Base-by-base conservation (phyloP, 1,140 invertebrate genomes). In the Dolichoris vasculosae region DNA sequence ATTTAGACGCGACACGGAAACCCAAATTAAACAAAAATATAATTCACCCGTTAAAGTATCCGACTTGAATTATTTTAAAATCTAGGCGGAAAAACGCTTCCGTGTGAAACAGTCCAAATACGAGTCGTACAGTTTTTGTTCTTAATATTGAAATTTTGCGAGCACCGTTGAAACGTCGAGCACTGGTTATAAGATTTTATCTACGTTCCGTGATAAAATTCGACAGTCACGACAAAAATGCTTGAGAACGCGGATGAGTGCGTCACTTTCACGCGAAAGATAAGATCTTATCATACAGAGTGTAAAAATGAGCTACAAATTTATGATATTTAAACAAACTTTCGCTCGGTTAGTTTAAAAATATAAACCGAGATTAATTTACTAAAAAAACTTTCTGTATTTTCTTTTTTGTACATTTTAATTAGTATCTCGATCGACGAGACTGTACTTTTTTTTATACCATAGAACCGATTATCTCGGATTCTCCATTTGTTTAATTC, bases 181-280 rank as follows among this genome's bases (percentile, higher is more conserved):
- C 0, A 38, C 17, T 23, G 32, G 15, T 38, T 69, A 38, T 69
- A 38, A 69, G 35, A 69, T 69, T 69, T 38, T 38, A 69, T 69
- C 67, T 40, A 4, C 4, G 13, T 4, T 38, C 13, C 67, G 30
- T 23, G 35, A 40, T 30, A n/a, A 67, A 67, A 69, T 35, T 69
- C 20, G 67, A 69, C 67, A 69, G 67, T 23, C 32, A 4, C 35
- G 67, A 69, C 35, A 69, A 69, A 69, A 69, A 69, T 69, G 35
- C 35, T 38, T 38, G 67, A 69, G 17, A 26, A 38, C 35, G 20
- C 30, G 30, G 32, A 69, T 20, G 67, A 35, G 9, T 67, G 32
- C 17, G 30, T 67, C 26, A 67, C 64, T 67, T 69, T 69, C 35
- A 40, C 35, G 8, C 67, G 35, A 69, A 9, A 11, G 67, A 69